Evolutionary conservation across 1,140 invertebrate genomes (phyloP), one percentile per base, ranked within the genome.

Genomic region (Popillia japonica): DNA sequence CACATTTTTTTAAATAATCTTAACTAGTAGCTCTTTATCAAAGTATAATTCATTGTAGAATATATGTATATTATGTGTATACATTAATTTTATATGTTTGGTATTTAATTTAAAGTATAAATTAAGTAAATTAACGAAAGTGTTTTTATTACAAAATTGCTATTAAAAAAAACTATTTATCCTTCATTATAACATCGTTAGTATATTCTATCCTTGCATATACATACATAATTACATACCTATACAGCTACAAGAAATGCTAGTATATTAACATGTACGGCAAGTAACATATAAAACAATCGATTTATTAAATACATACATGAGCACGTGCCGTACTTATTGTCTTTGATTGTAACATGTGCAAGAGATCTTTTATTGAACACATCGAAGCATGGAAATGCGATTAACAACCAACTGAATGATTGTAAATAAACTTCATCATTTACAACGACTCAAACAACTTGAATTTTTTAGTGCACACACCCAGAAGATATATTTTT

Each of bases 261-360:
- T 17, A n/a, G 17, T n/a, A 17, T 23, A 17, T 68, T 68, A 27
- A 34, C 61, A 68, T 68, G 61, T 68, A 68, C 17, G 61, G 27
- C 61, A 22, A 22, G 61, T 27, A 68, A 14, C 27, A 68, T 40
- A 42, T 74, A 74, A 74, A 17, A 74, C 72, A 74, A 74, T 74
- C 34, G 72, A 34, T 74, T 74, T 74, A 74, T 74, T 74, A 74
- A 74, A 74, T 74, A 74, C 72, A 41, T 23, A 68, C 72, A 17
- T n/a, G 72, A 74, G 72, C 72, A 74, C 72, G 72, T 74, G 72
- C 34, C 72, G 34, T 40, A 74, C 61, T 41, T 74, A 74, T 74
- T 74, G 72, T 74, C 40, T 74, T 74, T 40, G 34, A 74, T 74
- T 74, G 22, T 40, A 68, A 68, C 27, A 22, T 68, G 61, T 22